phyloP scores from a whole-genome alignment of 2,888 invertebrate genomes.

The Papilio demoleus region DNA sequence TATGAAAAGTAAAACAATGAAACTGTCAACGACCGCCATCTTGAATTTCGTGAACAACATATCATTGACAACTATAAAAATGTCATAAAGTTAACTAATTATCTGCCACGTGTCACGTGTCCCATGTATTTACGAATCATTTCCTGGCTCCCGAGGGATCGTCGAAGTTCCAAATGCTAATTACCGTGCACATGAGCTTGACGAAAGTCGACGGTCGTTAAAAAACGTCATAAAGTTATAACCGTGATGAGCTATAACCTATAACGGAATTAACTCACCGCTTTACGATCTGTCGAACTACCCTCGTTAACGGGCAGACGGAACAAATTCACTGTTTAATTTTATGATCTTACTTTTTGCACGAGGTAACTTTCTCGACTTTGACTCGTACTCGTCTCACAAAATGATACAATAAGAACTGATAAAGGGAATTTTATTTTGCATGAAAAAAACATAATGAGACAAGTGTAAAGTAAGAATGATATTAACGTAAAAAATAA shows the following conservation, averaged over 20 bases:
- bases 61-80: constrained; percentile 44
- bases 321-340: constrained; percentile 14
- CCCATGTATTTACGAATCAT: constrained; percentile 45
- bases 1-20: background rate
- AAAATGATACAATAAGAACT: background rate
- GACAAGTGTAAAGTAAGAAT: no score
- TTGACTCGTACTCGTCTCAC: background rate
- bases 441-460: background rate
- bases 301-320: constrained; percentile 12
- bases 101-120: constrained; percentile 51
- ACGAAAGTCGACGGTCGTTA: constrained; percentile 47
- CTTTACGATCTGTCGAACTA: constrained; percentile 37
- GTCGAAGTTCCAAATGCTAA: constrained; percentile 36
- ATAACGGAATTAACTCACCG: constrained; percentile 15
- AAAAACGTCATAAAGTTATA: constrained; percentile 50
- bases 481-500: no score
- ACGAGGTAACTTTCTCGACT: constrained; percentile 16
- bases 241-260: constrained; percentile 23
- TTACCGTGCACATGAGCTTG: constrained; percentile 31
- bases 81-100: constrained; percentile 51
- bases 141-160: constrained; percentile 50
- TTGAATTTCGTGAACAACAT: constrained; percentile 34
- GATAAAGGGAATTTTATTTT: background rate
- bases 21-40: constrained; percentile 35
- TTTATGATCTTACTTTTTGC: background rate